Evolutionary conservation across 2,888 invertebrate genomes (phyloP).

Genomic region (Folsomia manolachei): DNA sequence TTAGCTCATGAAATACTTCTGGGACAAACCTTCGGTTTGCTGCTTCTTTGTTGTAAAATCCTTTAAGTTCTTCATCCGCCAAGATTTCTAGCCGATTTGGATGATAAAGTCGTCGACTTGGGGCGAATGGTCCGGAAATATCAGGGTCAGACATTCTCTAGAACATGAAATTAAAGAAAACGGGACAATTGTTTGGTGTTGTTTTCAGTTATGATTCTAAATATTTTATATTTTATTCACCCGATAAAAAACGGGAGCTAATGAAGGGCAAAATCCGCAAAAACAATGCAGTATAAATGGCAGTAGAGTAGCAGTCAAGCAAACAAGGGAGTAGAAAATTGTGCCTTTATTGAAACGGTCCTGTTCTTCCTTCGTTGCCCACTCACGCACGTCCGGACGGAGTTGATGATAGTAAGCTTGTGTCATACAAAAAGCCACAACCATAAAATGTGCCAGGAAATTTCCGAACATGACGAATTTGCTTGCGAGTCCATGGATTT

Average conservation of each 20-base stretch:
- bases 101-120: neutral
- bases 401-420: neutral
- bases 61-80: neutral
- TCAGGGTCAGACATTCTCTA: neutral
- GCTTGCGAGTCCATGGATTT: neutral
- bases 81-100: neutral
- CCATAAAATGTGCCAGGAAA: neutral
- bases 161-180: neutral
- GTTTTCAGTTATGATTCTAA: neutral
- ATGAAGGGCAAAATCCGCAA: neutral
- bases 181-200: no score
- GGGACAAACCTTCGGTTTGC: neutral
- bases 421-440: neutral
- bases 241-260: neutral
- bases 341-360: neutral
- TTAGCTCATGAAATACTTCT: neutral
- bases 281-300: neutral
- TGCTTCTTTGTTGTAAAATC: neutral
- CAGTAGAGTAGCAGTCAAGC: neutral
- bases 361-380: neutral
- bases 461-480: neutral
- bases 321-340: neutral
- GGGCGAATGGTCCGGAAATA: neutral
- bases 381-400: neutral
- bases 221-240: no score